phyloP scores from a whole-genome alignment of 23 tunicate species.

The Trididemnum clinides region DNA sequence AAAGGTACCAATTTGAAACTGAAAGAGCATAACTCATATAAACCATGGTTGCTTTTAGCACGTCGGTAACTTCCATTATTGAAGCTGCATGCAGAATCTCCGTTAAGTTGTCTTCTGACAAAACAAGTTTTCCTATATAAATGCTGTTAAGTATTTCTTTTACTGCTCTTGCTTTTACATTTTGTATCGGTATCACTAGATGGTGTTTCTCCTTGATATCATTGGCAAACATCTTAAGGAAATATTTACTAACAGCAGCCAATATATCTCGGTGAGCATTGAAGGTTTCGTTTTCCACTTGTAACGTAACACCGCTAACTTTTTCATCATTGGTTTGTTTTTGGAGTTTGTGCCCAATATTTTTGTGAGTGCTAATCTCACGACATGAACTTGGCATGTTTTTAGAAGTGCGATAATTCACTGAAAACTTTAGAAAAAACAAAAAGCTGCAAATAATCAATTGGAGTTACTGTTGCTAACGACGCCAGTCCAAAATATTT shows the following conservation, averaged over 20 bases:
- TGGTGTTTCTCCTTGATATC: background rate
- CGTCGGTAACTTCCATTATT: background rate
- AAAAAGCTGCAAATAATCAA: too few relatives aligned
- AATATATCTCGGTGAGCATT: background rate
- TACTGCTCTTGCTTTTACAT: background rate
- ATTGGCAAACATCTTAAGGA: background rate
- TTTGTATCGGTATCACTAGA: background rate
- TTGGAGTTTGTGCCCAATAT: too few relatives aligned
- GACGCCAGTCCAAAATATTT: too few relatives aligned
- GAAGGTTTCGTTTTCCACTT: too few relatives aligned
- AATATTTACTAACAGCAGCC: background rate
- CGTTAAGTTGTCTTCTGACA: background rate
- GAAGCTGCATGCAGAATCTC: background rate
- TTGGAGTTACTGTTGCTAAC: too few relatives aligned
- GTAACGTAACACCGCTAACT: too few relatives aligned
- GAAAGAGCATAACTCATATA: background rate
- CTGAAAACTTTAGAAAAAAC: too few relatives aligned
- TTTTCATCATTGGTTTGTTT: too few relatives aligned
- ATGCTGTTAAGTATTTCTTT: background rate
- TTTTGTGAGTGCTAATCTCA: too few relatives aligned
- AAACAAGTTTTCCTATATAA: background rate
- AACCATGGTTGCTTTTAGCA: background rate
- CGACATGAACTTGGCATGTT: too few relatives aligned
- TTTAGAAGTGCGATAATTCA: too few relatives aligned
- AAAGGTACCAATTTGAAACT: background rate